Conservation (phyloP, 2,888 invertebrate species). For the Scaptodrosophila latifasciaeformis region DNA sequence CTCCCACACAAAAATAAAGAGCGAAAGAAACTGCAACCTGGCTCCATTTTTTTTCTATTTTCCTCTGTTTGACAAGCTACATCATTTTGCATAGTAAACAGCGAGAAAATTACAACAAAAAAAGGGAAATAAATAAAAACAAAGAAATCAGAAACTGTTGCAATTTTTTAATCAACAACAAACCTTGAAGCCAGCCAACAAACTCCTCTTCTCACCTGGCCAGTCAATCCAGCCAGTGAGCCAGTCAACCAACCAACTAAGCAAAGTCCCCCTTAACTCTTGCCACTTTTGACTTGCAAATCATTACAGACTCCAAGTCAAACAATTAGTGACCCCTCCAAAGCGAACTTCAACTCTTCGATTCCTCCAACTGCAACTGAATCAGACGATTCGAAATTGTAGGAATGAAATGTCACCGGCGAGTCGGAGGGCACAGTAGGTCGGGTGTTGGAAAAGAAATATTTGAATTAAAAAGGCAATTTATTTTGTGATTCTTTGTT, state of each 20-base stretch:
- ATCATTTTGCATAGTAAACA: conserved; percentile 4
- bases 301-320: conserved; percentile 64
- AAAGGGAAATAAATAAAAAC: not conserved
- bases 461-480: too few species aligned
- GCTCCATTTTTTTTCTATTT: conserved; percentile 3
- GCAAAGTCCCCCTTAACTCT: too few species aligned
- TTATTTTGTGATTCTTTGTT: too few species aligned
- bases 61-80: conserved; percentile 11
- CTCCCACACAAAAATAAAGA: conserved; percentile 11
- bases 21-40: too few species aligned
- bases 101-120: conserved; percentile 6
- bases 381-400: conserved; percentile 13
- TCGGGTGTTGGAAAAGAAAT: too few species aligned
- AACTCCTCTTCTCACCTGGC: too few species aligned
- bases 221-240: too few species aligned
- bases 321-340: conserved; percentile 65
- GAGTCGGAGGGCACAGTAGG: too few species aligned
- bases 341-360: not conserved
- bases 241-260: too few species aligned
- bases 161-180: conserved; percentile 59
- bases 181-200: conserved; percentile 34
- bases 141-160: not conserved
- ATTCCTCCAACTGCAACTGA: conserved; percentile 46
- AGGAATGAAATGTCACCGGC: not conserved
- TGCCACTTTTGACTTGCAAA: conserved; percentile 55